These are phyloP conservation scores for Pachycephus smyrnensis DNA, from an alignment of 2,888 invertebrate species.

Conservation along the genomic window DNA sequence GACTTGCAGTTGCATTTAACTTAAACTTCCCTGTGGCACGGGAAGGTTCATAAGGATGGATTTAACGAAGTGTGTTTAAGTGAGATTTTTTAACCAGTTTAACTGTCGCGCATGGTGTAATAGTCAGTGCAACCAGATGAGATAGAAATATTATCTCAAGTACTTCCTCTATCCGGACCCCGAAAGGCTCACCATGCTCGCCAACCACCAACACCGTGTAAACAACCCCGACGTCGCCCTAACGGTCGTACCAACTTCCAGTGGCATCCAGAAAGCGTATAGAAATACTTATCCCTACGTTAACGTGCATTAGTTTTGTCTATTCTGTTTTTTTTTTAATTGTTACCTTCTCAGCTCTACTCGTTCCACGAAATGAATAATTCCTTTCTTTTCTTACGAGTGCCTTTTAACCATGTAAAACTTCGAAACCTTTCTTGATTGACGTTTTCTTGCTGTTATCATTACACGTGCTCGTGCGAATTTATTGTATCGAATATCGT, in stretches of 20 bases:
- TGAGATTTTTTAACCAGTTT: constrained; percentile 61
- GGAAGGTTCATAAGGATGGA: constrained; percentile 50
- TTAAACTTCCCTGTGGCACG: constrained; percentile 44
- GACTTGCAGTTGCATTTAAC: constrained; percentile 67
- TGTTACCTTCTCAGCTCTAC: neutral
- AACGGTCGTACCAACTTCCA: constrained; percentile 16
- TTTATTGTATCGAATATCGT: neutral
- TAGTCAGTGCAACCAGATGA: constrained; percentile 46
- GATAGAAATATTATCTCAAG: neutral
- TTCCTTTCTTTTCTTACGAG: constrained; percentile 58
- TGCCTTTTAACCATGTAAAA: constrained; percentile 56
- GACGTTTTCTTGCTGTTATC: neutral
- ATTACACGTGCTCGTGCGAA: neutral
- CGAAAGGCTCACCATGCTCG: constrained; percentile 11
- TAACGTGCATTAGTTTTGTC: neutral
- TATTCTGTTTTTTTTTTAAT: neutral
- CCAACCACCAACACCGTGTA: constrained; percentile 9
- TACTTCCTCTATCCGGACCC: neutral
- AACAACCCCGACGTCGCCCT: constrained; percentile 11
- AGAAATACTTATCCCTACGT: neutral
- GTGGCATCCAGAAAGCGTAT: constrained; percentile 9
- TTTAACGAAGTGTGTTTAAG: constrained; percentile 63
- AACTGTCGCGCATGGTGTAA: constrained; percentile 61
- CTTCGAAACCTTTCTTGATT: too few species aligned
- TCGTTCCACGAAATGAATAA: neutral